A percentile compares a stretch with the other conserved stretches of the same genome.
Evolutionary conservation across 1,140 invertebrate genomes (phyloP).

Genomic region (Dendroctonus ponderosae): DNA sequence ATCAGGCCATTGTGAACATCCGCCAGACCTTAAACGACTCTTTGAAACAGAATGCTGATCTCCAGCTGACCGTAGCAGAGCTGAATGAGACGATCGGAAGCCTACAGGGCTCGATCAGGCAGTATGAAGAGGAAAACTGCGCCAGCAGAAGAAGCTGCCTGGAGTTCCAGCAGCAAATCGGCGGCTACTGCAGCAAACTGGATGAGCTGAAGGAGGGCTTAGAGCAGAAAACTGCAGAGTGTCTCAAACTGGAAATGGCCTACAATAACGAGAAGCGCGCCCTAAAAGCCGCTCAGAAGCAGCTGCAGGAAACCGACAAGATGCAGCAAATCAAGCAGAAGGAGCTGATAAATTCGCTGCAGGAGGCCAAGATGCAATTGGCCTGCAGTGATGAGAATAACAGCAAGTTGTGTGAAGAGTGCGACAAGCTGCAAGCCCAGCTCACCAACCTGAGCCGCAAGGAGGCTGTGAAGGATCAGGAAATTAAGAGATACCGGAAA

Average conservation of each 20-base stretch:
- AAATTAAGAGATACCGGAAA: slow-evolving; percentile 34
- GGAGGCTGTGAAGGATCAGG: slow-evolving; percentile 30
- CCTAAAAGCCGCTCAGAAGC: slow-evolving; percentile 28
- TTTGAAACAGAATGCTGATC: slow-evolving; percentile 36
- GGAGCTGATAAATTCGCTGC: slow-evolving; percentile 24
- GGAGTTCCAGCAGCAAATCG: slow-evolving; percentile 33
- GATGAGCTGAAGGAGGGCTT: slow-evolving; percentile 21
- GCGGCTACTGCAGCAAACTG: slow-evolving; percentile 25
- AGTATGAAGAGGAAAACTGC: slow-evolving; percentile 34
- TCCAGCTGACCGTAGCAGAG: slow-evolving; percentile 35
- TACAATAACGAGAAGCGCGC: slow-evolving; percentile 34
- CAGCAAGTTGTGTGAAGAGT: slow-evolving; percentile 19
- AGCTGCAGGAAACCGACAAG: slow-evolving; percentile 29
- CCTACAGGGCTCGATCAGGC: slow-evolving; percentile 31
- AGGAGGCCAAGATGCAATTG: slow-evolving; percentile 31
- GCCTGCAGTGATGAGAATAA: slow-evolving; percentile 15
- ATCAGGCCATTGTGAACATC: slow-evolving; percentile 37
- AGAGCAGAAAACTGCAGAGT: slow-evolving; percentile 33
- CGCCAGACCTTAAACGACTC: slow-evolving; percentile 35
- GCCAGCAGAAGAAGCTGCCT: slow-evolving; percentile 15
- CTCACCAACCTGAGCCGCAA: slow-evolving; percentile 26
- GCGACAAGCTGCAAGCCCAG: slow-evolving; percentile 28
- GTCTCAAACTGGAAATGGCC: slow-evolving; percentile 35
- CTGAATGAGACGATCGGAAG: slow-evolving; percentile 34
- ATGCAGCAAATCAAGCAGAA: slow-evolving; percentile 27